Evolutionary conservation across 2,888 invertebrate genomes (phyloP).

Genomic region (Meiosimyza platycephala): DNA sequence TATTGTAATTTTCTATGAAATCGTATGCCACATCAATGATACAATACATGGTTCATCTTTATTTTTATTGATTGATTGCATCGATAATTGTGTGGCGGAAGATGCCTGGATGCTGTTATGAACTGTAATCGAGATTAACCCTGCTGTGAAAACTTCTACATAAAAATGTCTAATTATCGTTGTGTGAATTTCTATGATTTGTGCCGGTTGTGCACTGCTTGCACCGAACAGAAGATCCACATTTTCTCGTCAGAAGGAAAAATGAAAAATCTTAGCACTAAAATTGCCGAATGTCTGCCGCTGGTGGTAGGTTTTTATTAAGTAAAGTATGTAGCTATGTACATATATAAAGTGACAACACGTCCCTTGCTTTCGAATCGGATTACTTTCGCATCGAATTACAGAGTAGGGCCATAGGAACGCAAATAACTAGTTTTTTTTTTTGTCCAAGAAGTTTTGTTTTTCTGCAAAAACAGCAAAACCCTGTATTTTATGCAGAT

Average conservation of each 20-base stretch:
- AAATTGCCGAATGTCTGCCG: constrained; percentile 75
- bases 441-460: too few relatives aligned
- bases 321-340: too few relatives aligned
- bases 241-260: constrained; percentile 76
- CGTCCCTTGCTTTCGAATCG: too few relatives aligned
- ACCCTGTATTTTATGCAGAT: too few relatives aligned
- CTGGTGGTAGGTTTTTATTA: constrained; percentile 69
- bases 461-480: too few relatives aligned
- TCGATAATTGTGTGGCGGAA: constrained; percentile 7
- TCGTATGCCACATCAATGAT: background rate
- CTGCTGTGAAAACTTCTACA: background rate
- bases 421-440: too few relatives aligned
- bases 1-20: background rate
- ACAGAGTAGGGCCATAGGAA: too few relatives aligned
- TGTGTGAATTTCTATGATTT: constrained; percentile 79
- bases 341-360: background rate
- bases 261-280: constrained; percentile 73
- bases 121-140: background rate
- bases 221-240: constrained; percentile 73
- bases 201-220: constrained; percentile 77
- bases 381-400: too few relatives aligned
- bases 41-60: background rate
- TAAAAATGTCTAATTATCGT: constrained; percentile 74
- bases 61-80: constrained; percentile 6
- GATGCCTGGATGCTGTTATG: background rate